Conservation (phyloP, 2,113 vertebrate genomes). For the Stegastes partitus region DNA sequence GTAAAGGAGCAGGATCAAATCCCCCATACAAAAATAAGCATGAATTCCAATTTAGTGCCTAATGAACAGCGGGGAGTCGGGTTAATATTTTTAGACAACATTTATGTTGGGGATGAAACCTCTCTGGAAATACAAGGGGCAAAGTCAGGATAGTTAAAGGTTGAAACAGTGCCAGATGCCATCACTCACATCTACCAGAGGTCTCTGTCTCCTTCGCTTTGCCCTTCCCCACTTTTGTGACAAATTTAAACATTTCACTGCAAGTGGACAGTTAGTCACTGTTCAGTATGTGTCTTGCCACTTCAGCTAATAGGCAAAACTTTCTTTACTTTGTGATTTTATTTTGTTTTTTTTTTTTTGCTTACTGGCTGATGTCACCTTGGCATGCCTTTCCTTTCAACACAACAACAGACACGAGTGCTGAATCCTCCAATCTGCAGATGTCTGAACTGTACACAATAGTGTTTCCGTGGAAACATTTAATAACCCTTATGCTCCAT, state of each 20-base stretch:
- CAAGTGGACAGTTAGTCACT: slow-evolving; percentile 78
- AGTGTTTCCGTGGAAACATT: slow-evolving; percentile 69
- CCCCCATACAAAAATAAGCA: slow-evolving; percentile 78
- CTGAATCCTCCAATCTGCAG: slow-evolving; percentile 69
- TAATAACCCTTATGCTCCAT: slow-evolving; percentile 84
- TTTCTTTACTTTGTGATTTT: slow-evolving; percentile 49
- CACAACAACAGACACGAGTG: slow-evolving; percentile 60
- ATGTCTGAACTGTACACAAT: slow-evolving; percentile 64
- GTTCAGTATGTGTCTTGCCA: slow-evolving; percentile 58
- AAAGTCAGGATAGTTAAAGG: slow-evolving; percentile 71
- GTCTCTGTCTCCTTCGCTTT: slow-evolving; percentile 61
- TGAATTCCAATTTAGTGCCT: slow-evolving; percentile 78
- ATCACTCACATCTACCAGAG: slow-evolving; percentile 68
- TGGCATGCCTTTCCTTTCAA: slow-evolving; percentile 69
- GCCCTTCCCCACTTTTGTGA: slow-evolving; percentile 63
- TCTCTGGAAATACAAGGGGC: slow-evolving; percentile 56
- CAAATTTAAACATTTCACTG: slow-evolving; percentile 69
- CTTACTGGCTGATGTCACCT: slow-evolving; percentile 71
- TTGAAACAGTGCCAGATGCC: slow-evolving; percentile 69
- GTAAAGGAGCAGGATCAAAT: slow-evolving; percentile 77
- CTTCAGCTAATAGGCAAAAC: slow-evolving; percentile 69
- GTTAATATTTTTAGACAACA: slow-evolving; percentile 80
- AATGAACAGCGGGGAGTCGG: slow-evolving; percentile 72
- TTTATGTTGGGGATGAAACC: slow-evolving; percentile 74
- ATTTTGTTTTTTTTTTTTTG: not conserved